These are phyloP conservation scores for Chelonia mydas DNA, from an alignment of 2,797 vertebrate genomes.

Conservation along the genomic window DNA sequence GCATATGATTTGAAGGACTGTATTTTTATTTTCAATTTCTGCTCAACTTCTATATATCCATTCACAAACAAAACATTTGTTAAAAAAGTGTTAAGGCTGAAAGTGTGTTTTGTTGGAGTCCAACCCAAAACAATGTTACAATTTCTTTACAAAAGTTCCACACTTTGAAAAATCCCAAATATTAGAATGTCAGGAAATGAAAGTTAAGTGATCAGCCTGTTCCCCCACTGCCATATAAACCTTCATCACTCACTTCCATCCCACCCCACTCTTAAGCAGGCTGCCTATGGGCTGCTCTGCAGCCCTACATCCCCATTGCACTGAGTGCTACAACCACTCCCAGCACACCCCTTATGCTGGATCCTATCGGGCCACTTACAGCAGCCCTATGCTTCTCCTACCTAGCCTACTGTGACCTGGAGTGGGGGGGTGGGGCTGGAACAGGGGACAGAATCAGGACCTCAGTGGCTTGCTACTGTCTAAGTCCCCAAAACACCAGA, in stretches of 20 bases:
- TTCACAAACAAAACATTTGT: not conserved
- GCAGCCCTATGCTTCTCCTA: not conserved
- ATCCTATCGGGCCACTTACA: not conserved
- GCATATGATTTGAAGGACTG: not conserved
- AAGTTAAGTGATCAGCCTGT: not conserved
- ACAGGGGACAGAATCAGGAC: not conserved
- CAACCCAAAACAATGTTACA: not conserved
- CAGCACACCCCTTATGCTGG: not conserved
- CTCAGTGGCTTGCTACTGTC: not conserved
- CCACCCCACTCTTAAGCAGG: not conserved
- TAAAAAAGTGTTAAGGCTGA: not conserved
- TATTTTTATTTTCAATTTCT: conserved; percentile 16
- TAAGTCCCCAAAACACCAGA: not conserved
- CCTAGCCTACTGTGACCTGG: not conserved
- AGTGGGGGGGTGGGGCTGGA: not conserved
- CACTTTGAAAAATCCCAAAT: not conserved
- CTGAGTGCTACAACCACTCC: not conserved
- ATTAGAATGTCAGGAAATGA: not conserved
- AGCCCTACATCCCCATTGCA: not conserved
- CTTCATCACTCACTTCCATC: not conserved
- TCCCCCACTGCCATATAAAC: not conserved
- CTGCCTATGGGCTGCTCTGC: not conserved
- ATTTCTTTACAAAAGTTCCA: not conserved
- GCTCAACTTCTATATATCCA: not conserved
- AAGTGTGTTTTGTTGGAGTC: conserved; percentile 12